Evolutionary conservation across 1,140 invertebrate species (phyloP), one percentile per base, ranked within the genome.

Genomic region (Neotoxoptera formosana): DNA sequence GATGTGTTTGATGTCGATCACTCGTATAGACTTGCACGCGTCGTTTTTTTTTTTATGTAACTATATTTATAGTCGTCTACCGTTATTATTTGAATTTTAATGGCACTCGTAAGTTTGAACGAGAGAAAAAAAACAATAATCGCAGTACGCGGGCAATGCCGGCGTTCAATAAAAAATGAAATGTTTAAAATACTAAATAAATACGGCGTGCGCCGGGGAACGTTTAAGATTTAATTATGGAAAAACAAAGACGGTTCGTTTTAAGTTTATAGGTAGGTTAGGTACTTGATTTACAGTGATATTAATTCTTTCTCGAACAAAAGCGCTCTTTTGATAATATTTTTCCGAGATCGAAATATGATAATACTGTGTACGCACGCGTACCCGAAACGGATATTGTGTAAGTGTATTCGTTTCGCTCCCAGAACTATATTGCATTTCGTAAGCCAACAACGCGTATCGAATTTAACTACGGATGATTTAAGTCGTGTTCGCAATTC

Each of bases 181-280:
- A 76, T 76, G 6, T 76, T 76, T n/a, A n/a, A n/a, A 76, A 76
- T 76, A 7, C 60, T 76, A 76, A 76, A 76, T 76, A 76, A 76
- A 76, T 76, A 76, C 30, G 30, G 60, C 17, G 17, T 14, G 51
- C 51, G 51, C 51, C 4, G n/a, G 60, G 6, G n/a, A 76, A 76
- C n/a, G 60, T 76, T 76, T 76, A 76, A 76, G 60, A 76, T n/a
- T 76, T 34, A 76, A 76, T 76, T 76, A 76, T 17, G n/a, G 60
- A 76, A 76, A 76, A 76, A 76, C 14, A n/a, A 76, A 76, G 14
- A 76, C 60, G 14, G 20, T 53, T n/a, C 17, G 14, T 76, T 7
- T 76, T n/a, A n/a, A 76, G 30, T 76, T 76, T n/a, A n/a, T 67
- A 67, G 56, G 20, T n/a, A 76, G 4, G 14, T 67, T 25, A 60